A percentile compares a stretch with the other conserved stretches of the same genome.
These are phyloP conservation scores for Pterois miles DNA, from an alignment of 2,797 vertebrate genomes.

Conservation along the genomic window DNA sequence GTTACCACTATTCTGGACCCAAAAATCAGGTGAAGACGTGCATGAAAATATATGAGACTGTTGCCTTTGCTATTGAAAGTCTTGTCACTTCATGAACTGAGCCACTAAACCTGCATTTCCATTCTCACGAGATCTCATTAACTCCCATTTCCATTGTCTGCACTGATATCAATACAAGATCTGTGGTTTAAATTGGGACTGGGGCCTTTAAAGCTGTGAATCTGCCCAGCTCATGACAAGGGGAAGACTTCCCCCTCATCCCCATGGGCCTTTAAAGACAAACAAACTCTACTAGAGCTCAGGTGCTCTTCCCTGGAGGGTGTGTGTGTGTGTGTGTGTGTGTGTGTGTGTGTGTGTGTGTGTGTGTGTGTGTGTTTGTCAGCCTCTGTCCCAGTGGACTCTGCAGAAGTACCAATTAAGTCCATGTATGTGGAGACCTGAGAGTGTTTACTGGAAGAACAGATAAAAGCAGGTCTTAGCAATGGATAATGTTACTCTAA, in stretches of 20 bases:
- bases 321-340: background rate
- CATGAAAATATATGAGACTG: background rate
- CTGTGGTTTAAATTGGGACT: conserved; percentile 25
- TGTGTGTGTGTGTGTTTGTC: conserved; percentile 65
- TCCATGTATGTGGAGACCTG: background rate
- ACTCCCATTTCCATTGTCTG: conserved; percentile 19
- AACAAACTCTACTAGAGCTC: conserved; percentile 64
- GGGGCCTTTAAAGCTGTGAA: conserved; percentile 27
- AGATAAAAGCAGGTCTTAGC: background rate
- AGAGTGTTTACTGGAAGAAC: conserved; percentile 1
- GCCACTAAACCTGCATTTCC: conserved; percentile 5
- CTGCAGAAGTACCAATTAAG: conserved; percentile 61
- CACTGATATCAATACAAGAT: conserved; percentile 28
- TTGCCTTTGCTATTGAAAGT: conserved; percentile 8
- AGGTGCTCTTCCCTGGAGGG: conserved; percentile 63
- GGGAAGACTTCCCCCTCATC: background rate
- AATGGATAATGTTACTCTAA: background rate
- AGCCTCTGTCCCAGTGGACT: conserved; percentile 58
- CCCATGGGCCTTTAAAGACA: conserved; percentile 64
- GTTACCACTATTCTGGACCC: background rate
- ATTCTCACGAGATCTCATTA: conserved; percentile 69
- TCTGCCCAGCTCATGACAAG: conserved; percentile 12
- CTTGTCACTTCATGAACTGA: background rate
- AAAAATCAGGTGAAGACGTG: background rate
- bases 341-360: background rate